A percentile compares a stretch with the other conserved stretches of the same genome.
Evolutionary conservation across 1,140 invertebrate genomes (phyloP).

Genomic region (Colletes gigas): DNA sequence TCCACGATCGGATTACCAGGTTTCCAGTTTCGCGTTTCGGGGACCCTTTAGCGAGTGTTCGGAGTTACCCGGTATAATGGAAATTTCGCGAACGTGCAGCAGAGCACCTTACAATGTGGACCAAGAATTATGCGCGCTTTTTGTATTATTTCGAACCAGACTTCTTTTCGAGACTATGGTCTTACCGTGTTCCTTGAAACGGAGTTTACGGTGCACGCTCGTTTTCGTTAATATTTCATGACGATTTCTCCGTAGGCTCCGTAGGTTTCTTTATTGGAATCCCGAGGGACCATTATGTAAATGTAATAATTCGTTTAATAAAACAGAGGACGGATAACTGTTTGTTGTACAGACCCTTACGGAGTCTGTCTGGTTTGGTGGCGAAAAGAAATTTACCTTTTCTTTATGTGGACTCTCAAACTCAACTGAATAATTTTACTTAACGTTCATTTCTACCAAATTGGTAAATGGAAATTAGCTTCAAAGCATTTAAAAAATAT

Average conservation of each 20-base stretch:
- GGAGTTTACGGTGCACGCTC: conserved; percentile 1
- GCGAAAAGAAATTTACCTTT: no score
- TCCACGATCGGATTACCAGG: conserved; percentile 4
- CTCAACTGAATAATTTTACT: no score
- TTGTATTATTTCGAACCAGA: conserved; percentile 32
- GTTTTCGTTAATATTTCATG: conserved; percentile 36
- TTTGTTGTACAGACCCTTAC: no score
- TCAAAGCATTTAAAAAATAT: no score
- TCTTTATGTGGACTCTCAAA: background rate
- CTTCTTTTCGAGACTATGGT: conserved; percentile 21
- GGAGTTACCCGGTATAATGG: background rate
- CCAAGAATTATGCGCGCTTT: conserved; percentile 34
- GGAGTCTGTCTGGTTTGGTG: no score
- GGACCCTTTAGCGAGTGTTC: background rate
- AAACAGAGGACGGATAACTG: no score
- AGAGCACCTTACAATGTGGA: conserved; percentile 13
- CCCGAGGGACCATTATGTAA: background rate
- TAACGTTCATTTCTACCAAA: no score
- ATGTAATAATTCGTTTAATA: background rate
- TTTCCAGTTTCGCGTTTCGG: background rate
- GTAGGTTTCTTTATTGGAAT: background rate
- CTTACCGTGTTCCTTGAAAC: conserved; percentile 13
- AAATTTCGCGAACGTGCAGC: conserved; percentile 12
- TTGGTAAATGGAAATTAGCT: no score
- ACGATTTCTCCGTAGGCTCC: background rate